phyloP scores from a whole-genome alignment of 2,888 invertebrate species.

The Thereva unica region DNA sequence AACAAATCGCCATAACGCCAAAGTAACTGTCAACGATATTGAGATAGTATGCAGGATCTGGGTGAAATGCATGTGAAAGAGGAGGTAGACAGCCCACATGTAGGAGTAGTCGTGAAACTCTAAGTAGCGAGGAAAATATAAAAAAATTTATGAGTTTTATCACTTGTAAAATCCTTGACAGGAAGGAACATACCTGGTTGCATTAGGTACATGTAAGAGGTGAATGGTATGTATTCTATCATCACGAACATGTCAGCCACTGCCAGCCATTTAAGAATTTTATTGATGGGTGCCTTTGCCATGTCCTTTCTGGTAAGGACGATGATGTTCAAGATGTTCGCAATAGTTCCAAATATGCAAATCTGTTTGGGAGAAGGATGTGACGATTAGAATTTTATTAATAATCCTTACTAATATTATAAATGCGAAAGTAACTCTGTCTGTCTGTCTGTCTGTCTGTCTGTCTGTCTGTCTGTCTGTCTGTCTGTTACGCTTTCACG shows the following conservation, averaged over 20 bases:
- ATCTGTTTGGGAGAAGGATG: conserved; percentile 60
- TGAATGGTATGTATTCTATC: conserved; percentile 81
- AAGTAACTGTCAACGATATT: conserved; percentile 86
- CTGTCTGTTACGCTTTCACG: too few relatives aligned
- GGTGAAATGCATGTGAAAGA: conserved; percentile 87
- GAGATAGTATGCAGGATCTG: conserved; percentile 89
- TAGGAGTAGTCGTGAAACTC: conserved; percentile 89
- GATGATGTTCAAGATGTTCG: conserved; percentile 84
- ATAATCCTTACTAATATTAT: too few relatives aligned
- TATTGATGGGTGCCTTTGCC: conserved; percentile 81
- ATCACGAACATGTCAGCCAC: conserved; percentile 89
- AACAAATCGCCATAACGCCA: conserved; percentile 91
- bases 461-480: too few relatives aligned
- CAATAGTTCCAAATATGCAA: conserved; percentile 83
- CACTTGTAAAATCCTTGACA: neutral
- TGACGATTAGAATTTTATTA: too few relatives aligned
- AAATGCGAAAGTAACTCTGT: too few relatives aligned
- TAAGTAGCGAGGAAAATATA: conserved; percentile 49
- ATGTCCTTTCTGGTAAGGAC: conserved; percentile 83
- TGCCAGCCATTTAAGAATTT: conserved; percentile 80
- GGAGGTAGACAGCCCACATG: conserved; percentile 78
- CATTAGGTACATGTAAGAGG: conserved; percentile 69
- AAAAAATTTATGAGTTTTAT: conserved; percentile 3
- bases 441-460: too few relatives aligned
- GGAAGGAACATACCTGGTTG: conserved; percentile 61